Base-by-base conservation (phyloP, 2,113 vertebrate species). In the Tauraco erythrolophus region DNA sequence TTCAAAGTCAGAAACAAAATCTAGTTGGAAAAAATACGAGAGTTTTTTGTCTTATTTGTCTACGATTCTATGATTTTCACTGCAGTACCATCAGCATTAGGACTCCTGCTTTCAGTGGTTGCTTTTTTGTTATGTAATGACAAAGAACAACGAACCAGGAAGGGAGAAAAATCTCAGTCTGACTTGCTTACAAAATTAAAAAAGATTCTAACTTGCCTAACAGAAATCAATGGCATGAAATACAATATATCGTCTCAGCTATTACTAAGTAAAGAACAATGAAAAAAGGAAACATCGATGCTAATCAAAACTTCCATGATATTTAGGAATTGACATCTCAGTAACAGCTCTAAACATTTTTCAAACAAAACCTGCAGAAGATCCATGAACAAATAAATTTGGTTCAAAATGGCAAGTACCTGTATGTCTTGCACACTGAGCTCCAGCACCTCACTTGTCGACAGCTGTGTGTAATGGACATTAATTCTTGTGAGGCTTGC, bases 341-440 rank as follows among this genome's bases (percentile, higher is more conserved):
- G n/a, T 46, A 41, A 48, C 30, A 68, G 35, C 21, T 85, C 11
- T n/a, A n/a, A n/a, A n/a, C n/a, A n/a, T n/a, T n/a, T n/a, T n/a
- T n/a, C n/a, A n/a, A n/a, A n/a, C 21, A 81, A 92, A 80, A 64
- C 4, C 14, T 2, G 0, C 33, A 54, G 19, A 57, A 81, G 10
- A 68, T 3, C 17, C 11, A 11, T 2, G 10, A 91, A 77, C 18
- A 94, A 78, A 65, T 45, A 9, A 2, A 56, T 53, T 41, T 66
- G 13, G 56, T 56, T 76, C n/a, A 53, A 83, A 69, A 53, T 6
- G 12, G 62, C 19, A 72, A 39, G 95, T 97, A 99, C 99, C 99
- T 99, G 99, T 69, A 99, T 98, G 77, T 98, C 99, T 78, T 99
- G 98, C 72, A 99, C 98, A 87, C 98, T 99, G 87, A 99, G 98